A percentile compares a stretch with the other conserved stretches of the same genome.
Conservation (phyloP, 2,888 invertebrate genomes). For the Omphaloscelis lunosa region DNA sequence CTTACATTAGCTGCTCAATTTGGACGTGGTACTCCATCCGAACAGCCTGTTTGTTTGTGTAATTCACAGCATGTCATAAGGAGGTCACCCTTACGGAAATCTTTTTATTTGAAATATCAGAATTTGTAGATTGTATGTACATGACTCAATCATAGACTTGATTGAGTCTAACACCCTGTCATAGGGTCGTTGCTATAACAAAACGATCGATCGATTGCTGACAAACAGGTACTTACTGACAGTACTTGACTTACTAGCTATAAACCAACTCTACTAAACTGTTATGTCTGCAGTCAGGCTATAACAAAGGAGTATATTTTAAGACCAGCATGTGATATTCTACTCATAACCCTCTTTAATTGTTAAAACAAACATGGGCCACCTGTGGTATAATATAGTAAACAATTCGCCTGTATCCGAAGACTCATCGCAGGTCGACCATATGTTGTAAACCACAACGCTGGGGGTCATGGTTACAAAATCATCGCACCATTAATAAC, state of each 20-base stretch:
- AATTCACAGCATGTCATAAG: slow-evolving; percentile 20
- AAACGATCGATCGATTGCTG: slow-evolving; percentile 14
- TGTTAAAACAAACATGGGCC: slow-evolving; percentile 19
- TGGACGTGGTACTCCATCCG: slow-evolving; percentile 19
- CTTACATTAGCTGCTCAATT: slow-evolving; percentile 46
- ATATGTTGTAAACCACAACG: slow-evolving; percentile 62
- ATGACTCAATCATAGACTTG: slow-evolving; percentile 7
- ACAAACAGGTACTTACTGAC: background rate
- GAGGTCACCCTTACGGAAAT: slow-evolving; percentile 12
- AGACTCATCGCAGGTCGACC: slow-evolving; percentile 44
- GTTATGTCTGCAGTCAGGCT: background rate
- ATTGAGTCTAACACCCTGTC: slow-evolving; percentile 10
- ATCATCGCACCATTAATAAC: slow-evolving; percentile 71
- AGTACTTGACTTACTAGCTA: slow-evolving; percentile 1
- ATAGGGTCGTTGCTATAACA: slow-evolving; percentile 16
- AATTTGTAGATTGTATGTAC: background rate
- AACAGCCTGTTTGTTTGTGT: slow-evolving; percentile 36
- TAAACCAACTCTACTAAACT: background rate
- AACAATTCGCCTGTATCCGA: slow-evolving; percentile 37
- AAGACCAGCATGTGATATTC: slow-evolving; percentile 1
- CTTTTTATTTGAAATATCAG: slow-evolving; percentile 6
- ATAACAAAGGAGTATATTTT: slow-evolving; percentile 11
- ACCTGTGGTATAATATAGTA: slow-evolving; percentile 38
- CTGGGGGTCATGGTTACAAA: slow-evolving; percentile 70
- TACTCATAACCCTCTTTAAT: slow-evolving; percentile 2